Evolutionary conservation across 1,140 invertebrate species (phyloP).

Genomic region (Nebria ingens): DNA sequence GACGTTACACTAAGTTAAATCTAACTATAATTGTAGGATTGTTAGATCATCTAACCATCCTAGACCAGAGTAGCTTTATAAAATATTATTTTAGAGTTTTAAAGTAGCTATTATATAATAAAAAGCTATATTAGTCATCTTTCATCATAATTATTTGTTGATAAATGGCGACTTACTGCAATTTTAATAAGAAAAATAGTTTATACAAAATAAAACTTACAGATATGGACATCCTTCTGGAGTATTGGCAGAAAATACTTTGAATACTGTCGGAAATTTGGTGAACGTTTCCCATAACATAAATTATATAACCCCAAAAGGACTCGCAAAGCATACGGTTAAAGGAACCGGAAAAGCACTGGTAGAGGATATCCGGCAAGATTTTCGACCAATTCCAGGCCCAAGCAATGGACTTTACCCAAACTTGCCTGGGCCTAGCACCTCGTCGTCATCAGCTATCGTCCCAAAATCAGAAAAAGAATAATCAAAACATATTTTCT

Average conservation of each 20-base stretch:
- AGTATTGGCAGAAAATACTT: conserved; percentile 43
- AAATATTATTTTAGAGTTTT: no score
- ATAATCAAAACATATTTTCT: no score
- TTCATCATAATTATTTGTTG: background rate
- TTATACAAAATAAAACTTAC: no score
- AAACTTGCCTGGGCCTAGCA: background rate
- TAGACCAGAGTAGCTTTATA: no score
- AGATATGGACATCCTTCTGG: conserved; percentile 54
- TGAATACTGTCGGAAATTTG: conserved; percentile 53
- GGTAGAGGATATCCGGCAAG: conserved; percentile 31
- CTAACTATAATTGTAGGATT: no score
- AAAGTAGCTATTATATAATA: conserved; percentile 1
- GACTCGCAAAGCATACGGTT: conserved; percentile 49
- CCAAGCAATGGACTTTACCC: background rate
- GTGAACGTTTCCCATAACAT: conserved; percentile 48
- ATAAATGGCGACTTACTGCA: background rate
- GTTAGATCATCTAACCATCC: no score
- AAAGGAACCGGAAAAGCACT: conserved; percentile 54
- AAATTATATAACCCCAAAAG: conserved; percentile 49
- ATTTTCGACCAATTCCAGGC: background rate
- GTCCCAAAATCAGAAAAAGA: no score
- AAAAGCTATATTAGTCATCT: background rate
- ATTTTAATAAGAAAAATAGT: background rate
- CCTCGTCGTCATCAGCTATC: no score
- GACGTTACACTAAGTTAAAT: no score